Base-by-base conservation (phyloP, 2,113 vertebrate species). In the Cyrtonyx montezumae region DNA sequence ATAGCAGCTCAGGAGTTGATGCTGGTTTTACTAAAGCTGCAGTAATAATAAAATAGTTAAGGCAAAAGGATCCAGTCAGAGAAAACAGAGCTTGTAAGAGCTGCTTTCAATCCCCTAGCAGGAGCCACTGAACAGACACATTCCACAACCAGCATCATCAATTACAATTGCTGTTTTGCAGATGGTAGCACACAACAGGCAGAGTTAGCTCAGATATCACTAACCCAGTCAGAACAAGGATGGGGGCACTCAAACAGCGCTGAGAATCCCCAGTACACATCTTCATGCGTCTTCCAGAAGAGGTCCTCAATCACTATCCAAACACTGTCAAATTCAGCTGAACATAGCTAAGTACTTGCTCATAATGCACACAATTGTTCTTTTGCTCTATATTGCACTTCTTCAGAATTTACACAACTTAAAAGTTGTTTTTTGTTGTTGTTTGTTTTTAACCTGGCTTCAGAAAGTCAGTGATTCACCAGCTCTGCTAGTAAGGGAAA, bases 281-380 rank as follows among this genome's bases (percentile, higher is more conserved):
- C 36, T 58, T 48, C 30, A 43, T 1, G 2, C 43, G 2, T 32
- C 45, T 65, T n/a, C 61, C 30, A 42, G 30, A 26, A 42, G 26
- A 15, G n/a, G 13, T 48, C 21, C 21, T 18, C 4, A 1, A 1
- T 30, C 19, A 20, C 23, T 30, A 5, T 7, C 9, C 34, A 46
- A 81, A 70, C 12, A 21, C 0, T 45, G 22, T 42, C 17, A 87
- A 79, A 79, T 9, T 26, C 43, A 61, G 43, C 10, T 45, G 42
- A 69, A 26, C 3, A 3, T 6, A 32, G 26, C 17, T 8, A 43
- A 32, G 10, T 51, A 2, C 2, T 46, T 14, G 21, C 22, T 53
- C 25, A 49, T 13, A 45, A 68, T 0, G 0, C 16, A 8, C 13
- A 49, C 37, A 71, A 66, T 10, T 79, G 13, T 5, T 66, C 51